A percentile compares a stretch with the other conserved stretches of the same genome.
Conservation (phyloP, 2,888 invertebrate genomes). For the Apodemia mormo region DNA sequence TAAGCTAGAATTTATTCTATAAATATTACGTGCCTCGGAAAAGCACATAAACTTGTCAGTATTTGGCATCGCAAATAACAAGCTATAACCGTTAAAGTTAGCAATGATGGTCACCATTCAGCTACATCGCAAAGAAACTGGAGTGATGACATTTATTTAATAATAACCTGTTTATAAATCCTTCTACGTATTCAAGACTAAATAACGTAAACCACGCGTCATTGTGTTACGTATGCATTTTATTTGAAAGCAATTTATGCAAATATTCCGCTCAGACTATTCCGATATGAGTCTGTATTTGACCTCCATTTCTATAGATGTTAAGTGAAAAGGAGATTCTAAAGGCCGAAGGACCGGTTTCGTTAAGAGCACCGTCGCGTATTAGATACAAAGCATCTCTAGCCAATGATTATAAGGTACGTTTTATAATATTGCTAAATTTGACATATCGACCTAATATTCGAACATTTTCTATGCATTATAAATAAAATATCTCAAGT, state of each 20-base stretch:
- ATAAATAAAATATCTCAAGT: background rate
- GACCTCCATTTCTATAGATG: conserved; percentile 21
- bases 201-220: too few relatives aligned
- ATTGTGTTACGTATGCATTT: background rate
- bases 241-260: background rate
- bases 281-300: background rate
- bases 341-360: conserved; percentile 11
- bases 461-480: background rate
- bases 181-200: too few relatives aligned
- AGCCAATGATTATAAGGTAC: background rate
- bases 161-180: too few relatives aligned
- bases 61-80: too few relatives aligned
- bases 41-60: too few relatives aligned
- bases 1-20: too few relatives aligned
- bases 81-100: too few relatives aligned
- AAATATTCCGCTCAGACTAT: background rate
- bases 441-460: background rate
- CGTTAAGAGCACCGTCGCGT: background rate
- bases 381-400: background rate
- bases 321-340: conserved; percentile 19
- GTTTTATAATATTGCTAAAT: background rate
- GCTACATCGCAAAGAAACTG: too few relatives aligned
- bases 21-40: too few relatives aligned
- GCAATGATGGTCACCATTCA: too few relatives aligned
- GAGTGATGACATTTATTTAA: too few relatives aligned